phyloP scores from a whole-genome alignment of 1,140 invertebrate species.

The Drosophila lacertosa region DNA sequence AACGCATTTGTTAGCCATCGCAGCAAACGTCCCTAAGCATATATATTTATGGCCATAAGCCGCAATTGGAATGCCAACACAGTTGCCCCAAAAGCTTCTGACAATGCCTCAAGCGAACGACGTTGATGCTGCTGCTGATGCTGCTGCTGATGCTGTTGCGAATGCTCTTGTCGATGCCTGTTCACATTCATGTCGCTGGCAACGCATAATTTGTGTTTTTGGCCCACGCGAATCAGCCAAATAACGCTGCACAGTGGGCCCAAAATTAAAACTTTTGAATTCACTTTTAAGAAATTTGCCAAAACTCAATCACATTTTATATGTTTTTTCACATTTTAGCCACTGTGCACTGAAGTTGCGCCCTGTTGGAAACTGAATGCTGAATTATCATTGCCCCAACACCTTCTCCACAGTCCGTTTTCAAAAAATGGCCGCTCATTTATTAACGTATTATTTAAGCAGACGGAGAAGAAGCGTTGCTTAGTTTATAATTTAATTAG shows the following conservation, averaged over 20 bases:
- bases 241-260: constrained; percentile 46
- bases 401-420: constrained; percentile 28
- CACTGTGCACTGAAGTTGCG: too few relatives aligned
- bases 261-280: not conserved
- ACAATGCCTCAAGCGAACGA: constrained; percentile 11
- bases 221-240: constrained; percentile 7
- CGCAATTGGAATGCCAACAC: constrained; percentile 68
- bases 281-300: too few relatives aligned
- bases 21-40: constrained; percentile 27
- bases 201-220: constrained; percentile 69
- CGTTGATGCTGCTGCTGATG: too few relatives aligned
- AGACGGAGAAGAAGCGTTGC: constrained; percentile 6
- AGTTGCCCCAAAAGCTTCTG: constrained; percentile 29
- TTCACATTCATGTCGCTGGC: constrained; percentile 31
- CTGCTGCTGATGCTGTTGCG: too few relatives aligned
- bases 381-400: constrained; percentile 63
- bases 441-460: constrained; percentile 74
- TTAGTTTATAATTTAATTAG: constrained; percentile 78
- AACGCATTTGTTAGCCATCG: constrained; percentile 26
- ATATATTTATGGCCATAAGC: constrained; percentile 72
- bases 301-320: too few relatives aligned
- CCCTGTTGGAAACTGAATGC: constrained; percentile 20
- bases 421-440: constrained; percentile 51
- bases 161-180: too few relatives aligned
- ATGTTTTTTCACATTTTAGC: not conserved